Base-by-base conservation (phyloP, 2,888 invertebrate species). In the Eristalis tenax region DNA sequence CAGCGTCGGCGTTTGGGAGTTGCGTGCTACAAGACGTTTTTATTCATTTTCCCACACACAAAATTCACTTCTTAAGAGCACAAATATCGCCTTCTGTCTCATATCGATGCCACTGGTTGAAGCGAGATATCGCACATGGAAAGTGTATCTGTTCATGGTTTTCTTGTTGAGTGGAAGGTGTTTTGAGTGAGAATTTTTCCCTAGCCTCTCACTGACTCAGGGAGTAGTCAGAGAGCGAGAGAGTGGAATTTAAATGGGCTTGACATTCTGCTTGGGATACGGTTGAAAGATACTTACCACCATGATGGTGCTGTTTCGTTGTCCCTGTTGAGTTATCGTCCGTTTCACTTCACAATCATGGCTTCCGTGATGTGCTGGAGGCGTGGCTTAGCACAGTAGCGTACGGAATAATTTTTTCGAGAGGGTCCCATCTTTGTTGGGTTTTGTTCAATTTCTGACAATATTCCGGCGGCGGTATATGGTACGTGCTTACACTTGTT, bases 301-400 rank as follows among this genome's bases (percentile, higher is more conserved):
- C 86, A 88, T 88, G 73, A 74, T 89, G 83, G 85, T 74, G 75
- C 79, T 73, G 70, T 88, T 85, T 88, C 89, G 88, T 81, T 90
- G 89, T 89, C 89, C 83, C 89, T 88, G 81, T 90, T 92, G 91
- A 92, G 90, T 92, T 93, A 92, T 92, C 90, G 91, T 89, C 90
- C 90, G 89, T 91, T 91, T 89, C 88, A 83, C 77, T 90, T 91
- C 90, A 91, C 92, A 91, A 92, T 93, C 91, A 93, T 93, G 93
- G 93, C 93, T 93, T 93, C 93, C 92, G 93, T 91, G 90, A 90
- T 90, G 88, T 79, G 81, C 80, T 86, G 78, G 65, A 88, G 91
- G 92, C 91, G 92, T 91, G 92, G 91, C 89, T 89, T 91, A 88
- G 18, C 74, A 89, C 91, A 90, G 90, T 90, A 90, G 91, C 91